These are phyloP conservation scores for Laodelphax striatellus DNA, from an alignment of 1,140 invertebrate species.

Conservation along the genomic window DNA sequence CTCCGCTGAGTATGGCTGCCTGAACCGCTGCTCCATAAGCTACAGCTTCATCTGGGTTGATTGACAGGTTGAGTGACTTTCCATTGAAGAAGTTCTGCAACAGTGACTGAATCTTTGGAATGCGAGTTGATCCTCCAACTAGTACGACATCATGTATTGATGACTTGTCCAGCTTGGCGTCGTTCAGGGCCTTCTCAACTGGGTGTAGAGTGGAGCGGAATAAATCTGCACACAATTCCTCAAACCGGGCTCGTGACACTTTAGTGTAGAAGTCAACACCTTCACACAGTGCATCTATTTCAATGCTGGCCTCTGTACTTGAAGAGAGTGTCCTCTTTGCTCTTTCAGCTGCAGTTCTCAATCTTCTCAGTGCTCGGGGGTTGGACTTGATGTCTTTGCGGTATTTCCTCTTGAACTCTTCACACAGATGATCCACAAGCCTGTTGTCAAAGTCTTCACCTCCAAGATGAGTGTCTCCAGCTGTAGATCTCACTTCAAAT, in stretches of 20 bases:
- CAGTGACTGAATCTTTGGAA: constrained; percentile 49
- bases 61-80: constrained; percentile 49
- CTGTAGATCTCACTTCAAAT: constrained; percentile 68
- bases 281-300: constrained; percentile 42
- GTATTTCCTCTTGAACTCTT: constrained; percentile 42
- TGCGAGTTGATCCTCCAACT: constrained; percentile 66
- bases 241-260: constrained; percentile 46
- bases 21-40: constrained; percentile 54
- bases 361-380: constrained; percentile 40
- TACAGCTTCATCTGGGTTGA: constrained; percentile 54
- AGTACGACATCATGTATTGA: constrained; percentile 65
- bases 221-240: constrained; percentile 47
- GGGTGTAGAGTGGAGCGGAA: constrained; percentile 45
- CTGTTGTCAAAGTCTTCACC: constrained; percentile 74
- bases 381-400: constrained; percentile 36
- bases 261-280: constrained; percentile 49
- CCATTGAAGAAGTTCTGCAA: constrained; percentile 47
- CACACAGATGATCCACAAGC: constrained; percentile 58
- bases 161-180: constrained; percentile 60
- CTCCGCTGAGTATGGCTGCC: constrained; percentile 47
- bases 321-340: constrained; percentile 45
- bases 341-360: constrained; percentile 50
- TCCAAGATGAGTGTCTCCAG: constrained; percentile 61
- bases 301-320: constrained; percentile 42
- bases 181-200: constrained; percentile 54